phyloP scores from a whole-genome alignment of 2,888 invertebrate species.

The Barypeithes pellucidus region DNA sequence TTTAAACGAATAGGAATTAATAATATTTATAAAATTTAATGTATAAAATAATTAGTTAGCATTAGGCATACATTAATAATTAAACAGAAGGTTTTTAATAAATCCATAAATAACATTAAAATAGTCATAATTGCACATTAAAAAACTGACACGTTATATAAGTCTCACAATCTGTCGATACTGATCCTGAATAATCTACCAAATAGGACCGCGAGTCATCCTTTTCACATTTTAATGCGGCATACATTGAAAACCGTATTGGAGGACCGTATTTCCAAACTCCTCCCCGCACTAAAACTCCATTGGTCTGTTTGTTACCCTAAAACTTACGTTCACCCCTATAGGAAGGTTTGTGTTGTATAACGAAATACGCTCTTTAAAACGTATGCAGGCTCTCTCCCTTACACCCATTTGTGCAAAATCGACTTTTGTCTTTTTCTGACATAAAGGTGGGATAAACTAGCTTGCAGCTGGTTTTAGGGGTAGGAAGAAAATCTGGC shows the following conservation, averaged over 20 bases:
- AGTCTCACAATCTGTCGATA: conserved; percentile 53
- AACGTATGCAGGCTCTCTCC: conserved; percentile 58
- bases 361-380: conserved; percentile 66
- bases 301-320: conserved; percentile 70
- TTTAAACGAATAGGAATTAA: too few species aligned
- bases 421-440: conserved; percentile 57
- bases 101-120: conserved; percentile 33
- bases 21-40: background rate
- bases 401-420: conserved; percentile 46
- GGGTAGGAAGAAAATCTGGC: conserved; percentile 68
- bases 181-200: conserved; percentile 44
- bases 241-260: conserved; percentile 72
- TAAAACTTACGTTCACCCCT: conserved; percentile 70
- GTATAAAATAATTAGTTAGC: conserved; percentile 37
- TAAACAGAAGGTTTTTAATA: conserved; percentile 47
- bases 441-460: conserved; percentile 63
- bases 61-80: conserved; percentile 24
- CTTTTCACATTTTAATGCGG: conserved; percentile 62
- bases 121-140: conserved; percentile 45
- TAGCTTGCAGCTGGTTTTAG: conserved; percentile 64
- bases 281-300: conserved; percentile 68
- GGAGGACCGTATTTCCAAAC: conserved; percentile 70
- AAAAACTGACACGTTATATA: conserved; percentile 42
- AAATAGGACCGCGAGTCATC: conserved; percentile 50
- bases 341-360: conserved; percentile 68